phyloP scores from a whole-genome alignment of 2,113 vertebrate genomes.

The Cyanistes caeruleus region DNA sequence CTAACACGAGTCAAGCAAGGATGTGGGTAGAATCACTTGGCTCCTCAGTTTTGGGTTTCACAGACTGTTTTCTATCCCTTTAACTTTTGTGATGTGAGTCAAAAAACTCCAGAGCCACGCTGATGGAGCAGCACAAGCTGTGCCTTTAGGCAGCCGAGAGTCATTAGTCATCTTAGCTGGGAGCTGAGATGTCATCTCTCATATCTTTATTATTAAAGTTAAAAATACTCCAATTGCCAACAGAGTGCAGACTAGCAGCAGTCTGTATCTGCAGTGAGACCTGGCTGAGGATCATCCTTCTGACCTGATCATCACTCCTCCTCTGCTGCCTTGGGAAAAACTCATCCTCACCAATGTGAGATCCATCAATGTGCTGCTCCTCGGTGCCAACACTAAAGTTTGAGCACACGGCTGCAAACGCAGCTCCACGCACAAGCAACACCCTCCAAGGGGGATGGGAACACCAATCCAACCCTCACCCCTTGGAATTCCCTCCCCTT shows the following conservation, averaged over 20 bases:
- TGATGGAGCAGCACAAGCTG: neutral
- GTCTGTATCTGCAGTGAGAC: neutral
- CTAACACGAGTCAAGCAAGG: neutral
- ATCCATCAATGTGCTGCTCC: neutral
- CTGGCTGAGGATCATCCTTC: neutral
- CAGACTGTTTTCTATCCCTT: neutral
- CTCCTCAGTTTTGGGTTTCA: neutral
- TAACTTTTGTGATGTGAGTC: neutral
- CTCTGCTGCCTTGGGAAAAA: neutral
- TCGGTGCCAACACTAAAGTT: neutral
- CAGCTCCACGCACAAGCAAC: fast-evolving
- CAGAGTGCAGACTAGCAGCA: neutral
- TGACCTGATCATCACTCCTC: neutral
- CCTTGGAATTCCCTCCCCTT: neutral
- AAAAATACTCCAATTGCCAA: neutral
- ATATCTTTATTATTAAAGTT: neutral
- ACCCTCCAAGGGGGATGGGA: neutral
- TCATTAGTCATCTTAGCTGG: neutral
- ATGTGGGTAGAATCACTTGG: neutral
- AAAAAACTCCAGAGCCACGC: neutral
- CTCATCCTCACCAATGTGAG: neutral
- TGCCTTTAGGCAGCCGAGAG: neutral
- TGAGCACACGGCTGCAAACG: neutral
- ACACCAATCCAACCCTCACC: neutral
- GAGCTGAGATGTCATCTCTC: neutral